Conservation (phyloP, 92 coral and sea anemone species). For the Metridium senile region DNA sequence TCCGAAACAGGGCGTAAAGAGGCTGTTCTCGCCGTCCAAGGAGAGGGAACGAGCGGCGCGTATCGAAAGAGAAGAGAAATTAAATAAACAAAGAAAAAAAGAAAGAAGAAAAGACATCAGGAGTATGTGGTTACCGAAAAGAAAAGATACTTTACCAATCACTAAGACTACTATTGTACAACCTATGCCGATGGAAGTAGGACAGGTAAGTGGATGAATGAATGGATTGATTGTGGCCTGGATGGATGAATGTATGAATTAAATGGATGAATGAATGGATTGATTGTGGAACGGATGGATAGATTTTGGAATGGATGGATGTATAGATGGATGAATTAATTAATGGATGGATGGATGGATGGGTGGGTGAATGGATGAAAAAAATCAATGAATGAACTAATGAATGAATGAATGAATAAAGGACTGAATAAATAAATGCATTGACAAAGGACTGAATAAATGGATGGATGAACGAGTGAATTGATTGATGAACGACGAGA, state of each 20-base stretch:
- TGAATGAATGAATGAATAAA: background rate
- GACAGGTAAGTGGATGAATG: constrained; percentile 29
- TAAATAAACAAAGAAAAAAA: constrained; percentile 46
- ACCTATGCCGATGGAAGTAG: constrained; percentile 62
- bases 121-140: constrained; percentile 85
- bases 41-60: constrained; percentile 49
- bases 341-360: background rate
- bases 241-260: background rate
- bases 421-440: background rate
- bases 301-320: background rate
- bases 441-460: background rate
- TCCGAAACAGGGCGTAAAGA: constrained; percentile 36
- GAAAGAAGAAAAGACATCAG: constrained; percentile 70
- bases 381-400: background rate
- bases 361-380: background rate
- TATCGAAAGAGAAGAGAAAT: constrained; percentile 51
- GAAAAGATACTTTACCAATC: constrained; percentile 69
- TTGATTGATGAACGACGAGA: background rate
- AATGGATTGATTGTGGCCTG: background rate
- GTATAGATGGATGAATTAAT: background rate
- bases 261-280: background rate
- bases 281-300: background rate
- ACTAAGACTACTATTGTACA: constrained; percentile 78
- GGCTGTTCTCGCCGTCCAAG: constrained; percentile 39
- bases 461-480: background rate